Conservation (phyloP, 2,797 vertebrate species). For the Lithobates pipiens region DNA sequence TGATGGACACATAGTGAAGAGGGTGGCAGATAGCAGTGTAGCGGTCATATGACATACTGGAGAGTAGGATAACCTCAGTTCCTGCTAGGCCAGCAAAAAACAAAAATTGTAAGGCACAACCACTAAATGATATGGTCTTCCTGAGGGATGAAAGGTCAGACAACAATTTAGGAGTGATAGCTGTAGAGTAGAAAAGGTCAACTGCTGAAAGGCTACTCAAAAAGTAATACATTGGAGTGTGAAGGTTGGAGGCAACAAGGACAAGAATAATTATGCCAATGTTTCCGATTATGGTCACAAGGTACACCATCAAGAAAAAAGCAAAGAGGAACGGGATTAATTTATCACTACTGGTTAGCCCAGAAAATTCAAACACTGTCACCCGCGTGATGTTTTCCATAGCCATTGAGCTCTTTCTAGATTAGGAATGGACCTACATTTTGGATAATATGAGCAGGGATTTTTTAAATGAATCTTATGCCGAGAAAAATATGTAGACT, state of each 20-base stretch:
- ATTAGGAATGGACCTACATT: too few species aligned
- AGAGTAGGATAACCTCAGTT: conserved; percentile 2
- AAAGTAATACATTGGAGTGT: conserved; percentile 14
- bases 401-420: not conserved
- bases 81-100: not conserved
- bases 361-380: not conserved
- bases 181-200: conserved; percentile 3
- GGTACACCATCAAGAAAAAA: not conserved
- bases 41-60: conserved; percentile 19
- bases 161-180: conserved; percentile 4
- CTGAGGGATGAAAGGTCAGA: not conserved
- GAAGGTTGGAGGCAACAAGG: not conserved
- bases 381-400: not conserved
- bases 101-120: conserved; percentile 19
- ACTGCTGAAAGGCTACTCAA: not conserved
- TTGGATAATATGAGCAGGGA: too few species aligned
- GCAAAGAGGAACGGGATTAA: not conserved
- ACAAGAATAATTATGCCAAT: not conserved
- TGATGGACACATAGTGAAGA: conserved; percentile 16
- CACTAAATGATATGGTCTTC: conserved; percentile 12
- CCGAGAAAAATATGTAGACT: too few species aligned
- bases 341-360: not conserved
- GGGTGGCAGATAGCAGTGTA: conserved; percentile 26
- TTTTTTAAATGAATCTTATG: too few species aligned
- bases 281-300: not conserved